phyloP scores from a whole-genome alignment of 2,888 invertebrate species.

The Nasonia oneida region DNA sequence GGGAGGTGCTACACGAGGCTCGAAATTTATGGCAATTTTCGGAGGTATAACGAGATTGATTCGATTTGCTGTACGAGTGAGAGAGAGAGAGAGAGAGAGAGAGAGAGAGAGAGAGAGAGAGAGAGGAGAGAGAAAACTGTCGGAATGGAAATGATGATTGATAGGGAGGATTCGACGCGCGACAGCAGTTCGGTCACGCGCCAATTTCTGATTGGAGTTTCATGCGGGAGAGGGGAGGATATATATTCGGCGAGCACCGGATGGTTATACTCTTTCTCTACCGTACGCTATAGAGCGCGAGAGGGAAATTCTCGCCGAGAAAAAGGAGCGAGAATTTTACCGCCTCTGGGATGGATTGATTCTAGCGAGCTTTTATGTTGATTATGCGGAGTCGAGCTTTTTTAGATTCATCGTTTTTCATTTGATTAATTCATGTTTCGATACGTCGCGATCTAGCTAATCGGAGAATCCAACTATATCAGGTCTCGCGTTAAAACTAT shows the following conservation, averaged over 20 bases:
- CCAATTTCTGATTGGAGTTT: constrained; percentile 3
- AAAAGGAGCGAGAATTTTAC: neutral
- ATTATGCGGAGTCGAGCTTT: neutral
- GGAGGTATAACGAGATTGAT: constrained; percentile 5
- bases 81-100: constrained; percentile 1
- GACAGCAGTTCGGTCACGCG: constrained; percentile 12
- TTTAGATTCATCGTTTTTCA: neutral
- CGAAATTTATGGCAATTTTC: constrained; percentile 10
- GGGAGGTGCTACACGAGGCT: neutral
- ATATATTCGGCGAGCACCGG: neutral
- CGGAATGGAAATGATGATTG: constrained; percentile 51
- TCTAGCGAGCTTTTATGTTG: neutral
- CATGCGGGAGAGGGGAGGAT: neutral
- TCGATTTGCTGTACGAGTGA: neutral
- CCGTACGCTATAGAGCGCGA: neutral
- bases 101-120: constrained; percentile 4
- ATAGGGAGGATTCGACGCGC: constrained; percentile 31
- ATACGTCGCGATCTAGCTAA: no score
- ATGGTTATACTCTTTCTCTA: neutral
- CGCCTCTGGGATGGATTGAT: neutral
- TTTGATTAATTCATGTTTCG: no score
- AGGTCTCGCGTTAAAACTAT: no score
- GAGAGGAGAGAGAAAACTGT: neutral
- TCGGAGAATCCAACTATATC: no score
- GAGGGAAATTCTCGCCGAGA: neutral